Conservation (phyloP, 2,888 invertebrate species). For the Kuschelorhynchus macadamiae region DNA sequence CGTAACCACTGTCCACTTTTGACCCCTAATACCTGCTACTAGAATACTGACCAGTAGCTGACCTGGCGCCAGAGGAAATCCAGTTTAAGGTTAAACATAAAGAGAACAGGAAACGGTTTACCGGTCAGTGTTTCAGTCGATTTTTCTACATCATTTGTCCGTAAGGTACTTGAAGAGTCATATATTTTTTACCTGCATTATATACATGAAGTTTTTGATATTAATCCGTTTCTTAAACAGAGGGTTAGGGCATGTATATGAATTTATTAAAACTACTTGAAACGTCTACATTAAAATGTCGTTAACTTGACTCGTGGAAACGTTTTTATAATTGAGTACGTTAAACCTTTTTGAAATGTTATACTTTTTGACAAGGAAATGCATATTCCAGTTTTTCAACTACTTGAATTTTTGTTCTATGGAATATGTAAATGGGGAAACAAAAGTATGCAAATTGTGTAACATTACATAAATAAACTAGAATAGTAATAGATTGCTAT, state of each 20-base stretch:
- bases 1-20: conserved; percentile 1
- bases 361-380: conserved; percentile 19
- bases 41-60: too few species aligned
- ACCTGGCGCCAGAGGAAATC: neutral
- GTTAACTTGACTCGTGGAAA: conserved; percentile 20
- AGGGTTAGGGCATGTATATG: neutral
- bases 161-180: neutral
- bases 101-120: neutral
- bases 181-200: neutral
- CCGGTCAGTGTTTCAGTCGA: neutral
- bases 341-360: conserved; percentile 34
- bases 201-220: conserved; percentile 24
- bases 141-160: neutral
- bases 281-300: conserved; percentile 6
- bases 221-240: conserved; percentile 5
- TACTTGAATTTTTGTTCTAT: neutral
- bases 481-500: too few species aligned
- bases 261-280: neutral
- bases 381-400: neutral
- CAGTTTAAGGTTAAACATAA: neutral
- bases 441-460: too few species aligned
- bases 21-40: too few species aligned
- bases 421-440: too few species aligned
- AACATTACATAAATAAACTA: too few species aligned
- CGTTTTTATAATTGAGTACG: conserved; percentile 10